Percentiles rank a stretch among this genome's conserved stretches.
Conservation (phyloP, 2,797 vertebrate species). For the Hyperoplus immaculatus region DNA sequence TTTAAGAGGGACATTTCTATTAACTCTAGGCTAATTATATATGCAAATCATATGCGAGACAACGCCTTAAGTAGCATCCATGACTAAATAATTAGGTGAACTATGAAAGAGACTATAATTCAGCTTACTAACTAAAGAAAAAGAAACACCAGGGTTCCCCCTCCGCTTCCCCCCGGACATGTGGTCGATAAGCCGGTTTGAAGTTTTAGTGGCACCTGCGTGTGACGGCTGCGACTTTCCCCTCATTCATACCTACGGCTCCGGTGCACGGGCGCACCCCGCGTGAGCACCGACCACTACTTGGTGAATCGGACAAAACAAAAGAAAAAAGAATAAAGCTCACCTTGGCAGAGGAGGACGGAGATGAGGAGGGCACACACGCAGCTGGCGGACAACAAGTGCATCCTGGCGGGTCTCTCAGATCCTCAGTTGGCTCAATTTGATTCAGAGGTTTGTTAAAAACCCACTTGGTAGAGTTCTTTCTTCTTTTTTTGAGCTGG, state of each 20-base stretch:
- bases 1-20: no score
- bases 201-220: constrained; percentile 68
- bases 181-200: constrained; percentile 22
- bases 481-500: not conserved
- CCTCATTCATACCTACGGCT: constrained; percentile 34
- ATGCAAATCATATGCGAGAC: not conserved
- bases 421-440: constrained; percentile 48
- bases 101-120: not conserved
- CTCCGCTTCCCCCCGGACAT: not conserved
- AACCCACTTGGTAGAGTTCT: constrained; percentile 48
- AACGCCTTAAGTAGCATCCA: not conserved
- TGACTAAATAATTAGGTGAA: not conserved
- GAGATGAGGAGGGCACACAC: constrained; percentile 56
- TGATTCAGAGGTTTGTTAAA: constrained; percentile 22
- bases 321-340: constrained; percentile 22
- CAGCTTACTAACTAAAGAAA: constrained; percentile 13
- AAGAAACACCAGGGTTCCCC: not conserved
- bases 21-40: no score
- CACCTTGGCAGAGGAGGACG: constrained; percentile 75
- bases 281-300: not conserved
- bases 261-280: not conserved
- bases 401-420: constrained; percentile 76
- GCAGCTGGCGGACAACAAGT: constrained; percentile 80
- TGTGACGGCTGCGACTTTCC: constrained; percentile 25
- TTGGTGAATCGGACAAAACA: constrained; percentile 18